phyloP scores from a whole-genome alignment of 1,140 invertebrate species.

The Panonychus citri region DNA sequence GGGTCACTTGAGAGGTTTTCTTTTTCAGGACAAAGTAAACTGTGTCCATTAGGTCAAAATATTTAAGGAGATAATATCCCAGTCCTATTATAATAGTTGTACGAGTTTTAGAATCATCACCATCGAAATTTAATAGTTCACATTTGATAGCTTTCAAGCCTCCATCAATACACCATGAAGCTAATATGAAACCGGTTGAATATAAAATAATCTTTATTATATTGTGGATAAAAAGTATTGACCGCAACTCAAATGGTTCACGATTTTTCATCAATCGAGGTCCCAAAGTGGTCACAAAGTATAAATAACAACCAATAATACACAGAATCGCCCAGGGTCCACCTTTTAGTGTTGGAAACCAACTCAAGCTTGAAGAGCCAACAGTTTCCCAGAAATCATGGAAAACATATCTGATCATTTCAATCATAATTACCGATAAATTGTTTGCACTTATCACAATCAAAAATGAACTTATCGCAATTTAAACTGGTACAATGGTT shows the following conservation, averaged over 20 bases:
- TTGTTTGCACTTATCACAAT: too few species aligned
- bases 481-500: too few species aligned
- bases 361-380: too few species aligned
- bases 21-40: conserved; percentile 35
- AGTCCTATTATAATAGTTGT: neutral
- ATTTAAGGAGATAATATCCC: neutral
- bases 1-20: conserved; percentile 60
- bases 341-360: neutral
- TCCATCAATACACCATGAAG: neutral
- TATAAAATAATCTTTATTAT: conserved; percentile 36
- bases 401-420: too few species aligned
- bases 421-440: too few species aligned
- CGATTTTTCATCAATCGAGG: conserved; percentile 58
- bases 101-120: neutral
- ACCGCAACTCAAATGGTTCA: conserved; percentile 48
- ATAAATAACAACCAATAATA: neutral
- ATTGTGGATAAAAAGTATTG: conserved; percentile 60
- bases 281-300: conserved; percentile 24
- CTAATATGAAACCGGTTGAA: conserved; percentile 10
- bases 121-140: neutral
- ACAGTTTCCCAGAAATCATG: too few species aligned
- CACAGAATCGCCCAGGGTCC: neutral
- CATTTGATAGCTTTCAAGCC: neutral
- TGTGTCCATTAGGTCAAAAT: conserved; percentile 7
- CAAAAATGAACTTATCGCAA: too few species aligned